Evolutionary conservation across 2,888 invertebrate genomes (phyloP).

Genomic region (Danaus chrysippus): DNA sequence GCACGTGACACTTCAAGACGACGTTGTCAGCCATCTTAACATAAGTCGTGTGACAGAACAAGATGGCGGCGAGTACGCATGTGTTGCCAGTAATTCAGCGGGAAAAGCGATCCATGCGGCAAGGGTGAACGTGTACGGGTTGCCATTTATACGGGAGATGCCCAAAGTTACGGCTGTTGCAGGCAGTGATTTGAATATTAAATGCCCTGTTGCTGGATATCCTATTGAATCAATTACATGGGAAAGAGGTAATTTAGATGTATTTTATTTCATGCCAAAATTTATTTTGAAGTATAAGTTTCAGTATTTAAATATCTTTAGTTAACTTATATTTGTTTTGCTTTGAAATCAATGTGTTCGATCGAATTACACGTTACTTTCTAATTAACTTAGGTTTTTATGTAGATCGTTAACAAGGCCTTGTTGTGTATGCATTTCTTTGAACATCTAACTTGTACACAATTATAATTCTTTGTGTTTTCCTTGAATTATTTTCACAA

Average conservation of each 20-base stretch:
- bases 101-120: conserved; percentile 90
- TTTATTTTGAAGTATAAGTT: neutral
- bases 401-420: neutral
- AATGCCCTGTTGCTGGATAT: conserved; percentile 94
- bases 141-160: conserved; percentile 92
- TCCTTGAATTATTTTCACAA: no score
- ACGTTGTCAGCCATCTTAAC: conserved; percentile 95
- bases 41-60: conserved; percentile 92
- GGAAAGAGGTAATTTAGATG: conserved; percentile 86
- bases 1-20: conserved; percentile 94
- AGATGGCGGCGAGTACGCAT: conserved; percentile 94
- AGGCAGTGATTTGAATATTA: conserved; percentile 89
- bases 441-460: conserved; percentile 1
- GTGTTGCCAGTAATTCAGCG: conserved; percentile 90
- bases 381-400: no score
- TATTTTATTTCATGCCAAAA: neutral
- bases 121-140: conserved; percentile 91
- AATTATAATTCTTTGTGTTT: conserved; percentile 1
- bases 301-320: no score
- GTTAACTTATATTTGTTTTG: no score
- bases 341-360: no score
- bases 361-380: no score
- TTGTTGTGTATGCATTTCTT: neutral
- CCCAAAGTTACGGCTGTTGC: conserved; percentile 92
- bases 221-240: conserved; percentile 92